Conservation (phyloP, 1,140 invertebrate species). For the Eriosoma lanigerum region DNA sequence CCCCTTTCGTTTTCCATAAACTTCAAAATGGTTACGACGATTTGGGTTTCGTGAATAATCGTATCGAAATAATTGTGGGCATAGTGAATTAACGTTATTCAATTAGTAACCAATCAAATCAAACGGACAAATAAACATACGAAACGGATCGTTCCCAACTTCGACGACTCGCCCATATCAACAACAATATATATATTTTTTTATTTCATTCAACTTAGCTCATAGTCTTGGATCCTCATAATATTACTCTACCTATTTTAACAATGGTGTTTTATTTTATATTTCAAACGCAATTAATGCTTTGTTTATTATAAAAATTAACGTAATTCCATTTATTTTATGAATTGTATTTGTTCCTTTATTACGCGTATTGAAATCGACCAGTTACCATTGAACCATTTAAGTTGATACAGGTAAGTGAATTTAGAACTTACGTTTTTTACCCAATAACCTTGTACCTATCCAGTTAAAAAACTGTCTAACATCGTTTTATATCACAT, state of each 20-base stretch:
- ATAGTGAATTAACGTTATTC: no score
- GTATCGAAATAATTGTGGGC: no score
- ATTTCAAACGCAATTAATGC: neutral
- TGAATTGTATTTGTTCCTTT: neutral
- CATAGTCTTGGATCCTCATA: neutral
- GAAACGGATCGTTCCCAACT: slow-evolving; percentile 34
- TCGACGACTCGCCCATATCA: slow-evolving; percentile 36
- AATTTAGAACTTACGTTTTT: neutral
- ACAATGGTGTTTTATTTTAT: neutral
- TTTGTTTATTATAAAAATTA: neutral
- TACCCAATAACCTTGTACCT: neutral
- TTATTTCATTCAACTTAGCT: slow-evolving; percentile 8
- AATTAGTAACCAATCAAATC: neutral
- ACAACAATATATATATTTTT: slow-evolving; percentile 23
- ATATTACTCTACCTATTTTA: neutral
- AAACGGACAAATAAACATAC: neutral
- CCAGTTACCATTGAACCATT: neutral
- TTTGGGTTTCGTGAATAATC: no score
- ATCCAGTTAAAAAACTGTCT: neutral
- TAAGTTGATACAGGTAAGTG: neutral
- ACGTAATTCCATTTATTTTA: neutral
- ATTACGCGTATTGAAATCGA: neutral
- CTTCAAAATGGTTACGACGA: no score
- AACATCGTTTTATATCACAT: no score
- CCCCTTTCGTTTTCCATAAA: no score